Evolutionary conservation across 2,797 vertebrate genomes (phyloP).

Genomic region (Odontamblyopus rebecca): DNA sequence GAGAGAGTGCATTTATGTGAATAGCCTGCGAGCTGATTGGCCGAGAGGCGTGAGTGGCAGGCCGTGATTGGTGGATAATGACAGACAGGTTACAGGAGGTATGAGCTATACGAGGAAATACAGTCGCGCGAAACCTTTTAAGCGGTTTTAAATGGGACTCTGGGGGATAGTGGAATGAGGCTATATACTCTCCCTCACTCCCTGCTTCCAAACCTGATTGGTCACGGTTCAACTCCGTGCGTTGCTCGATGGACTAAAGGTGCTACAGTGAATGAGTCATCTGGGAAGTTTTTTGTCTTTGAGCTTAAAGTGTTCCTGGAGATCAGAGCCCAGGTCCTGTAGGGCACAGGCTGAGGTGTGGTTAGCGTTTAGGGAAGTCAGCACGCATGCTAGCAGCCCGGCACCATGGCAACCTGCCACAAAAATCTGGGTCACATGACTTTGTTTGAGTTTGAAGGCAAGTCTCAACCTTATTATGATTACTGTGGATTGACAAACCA

Average conservation of each 20-base stretch:
- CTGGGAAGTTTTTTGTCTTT: constrained; percentile 18
- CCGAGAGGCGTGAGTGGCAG: background rate
- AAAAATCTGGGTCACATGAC: constrained; percentile 40
- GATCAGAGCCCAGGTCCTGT: constrained; percentile 42
- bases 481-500: constrained; percentile 21
- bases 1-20: background rate
- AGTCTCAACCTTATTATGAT: constrained; percentile 35
- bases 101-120: background rate
- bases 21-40: background rate
- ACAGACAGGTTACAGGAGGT: background rate
- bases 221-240: constrained; percentile 49
- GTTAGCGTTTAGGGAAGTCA: constrained; percentile 49
- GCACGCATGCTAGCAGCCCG: constrained; percentile 24
- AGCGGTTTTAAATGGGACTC: constrained; percentile 31
- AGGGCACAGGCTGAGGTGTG: constrained; percentile 56
- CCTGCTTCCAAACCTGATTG: constrained; percentile 46
- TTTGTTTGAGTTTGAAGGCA: constrained; percentile 34
- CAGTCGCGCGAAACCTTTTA: constrained; percentile 11
- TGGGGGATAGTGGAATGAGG: constrained; percentile 52
- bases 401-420: constrained; percentile 49
- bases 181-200: constrained; percentile 22
- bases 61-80: background rate
- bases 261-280: constrained; percentile 44
- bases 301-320: constrained; percentile 22
- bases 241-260: constrained; percentile 17